Base-by-base conservation (phyloP, 2,888 invertebrate species). In the Xestia c-nigrum region DNA sequence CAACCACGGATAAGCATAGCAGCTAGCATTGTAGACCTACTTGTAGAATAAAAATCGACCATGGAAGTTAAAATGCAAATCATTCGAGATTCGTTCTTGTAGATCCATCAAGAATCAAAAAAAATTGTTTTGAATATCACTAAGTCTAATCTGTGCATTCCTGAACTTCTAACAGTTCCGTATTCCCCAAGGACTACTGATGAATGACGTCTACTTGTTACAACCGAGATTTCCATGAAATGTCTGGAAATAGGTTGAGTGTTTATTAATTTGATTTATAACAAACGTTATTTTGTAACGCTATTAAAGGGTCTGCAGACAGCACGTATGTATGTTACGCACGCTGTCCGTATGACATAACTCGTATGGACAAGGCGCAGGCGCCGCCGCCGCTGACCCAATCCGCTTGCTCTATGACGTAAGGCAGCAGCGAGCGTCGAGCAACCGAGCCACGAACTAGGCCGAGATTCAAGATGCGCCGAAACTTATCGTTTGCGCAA, bases 401-500 rank as follows among this genome's bases (percentile, higher is more conserved):
- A 95, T 94, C 94, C 89, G 89, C 86, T 85, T 74, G 90, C 85
- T 88, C 88, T 87, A 89, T 95, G 94, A 94, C 91, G 94, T 94
- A 94, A 93, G 87, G 85, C 81, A 89, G 83, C 87, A 83, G 88
- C 85, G 81, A 88, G 85, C 90, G 89, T 85, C 88, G 86, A 84
- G 85, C 90, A 86, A 89, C 40, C 74, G 77, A 78, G 87, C 85
- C 82, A 83, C 90, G 89, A 95, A 94, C 95, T 94, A 91, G 95
- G 95, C 94, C 95, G 93, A 92, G 89, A 90, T 90, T 89, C 90
- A 91, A 94, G 95, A 95, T 94, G 94, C 91, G 91, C 94, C 93
- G 89, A 93, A 95, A 94, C 92, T 92, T 92, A 93, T 92, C 89
- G 89, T 92, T 95, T 94, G 90, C 93, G 91, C 89, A 93, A 94